These are phyloP conservation scores for Chironomus tepperi DNA, from an alignment of 1,140 invertebrate genomes.

Conservation along the genomic window DNA sequence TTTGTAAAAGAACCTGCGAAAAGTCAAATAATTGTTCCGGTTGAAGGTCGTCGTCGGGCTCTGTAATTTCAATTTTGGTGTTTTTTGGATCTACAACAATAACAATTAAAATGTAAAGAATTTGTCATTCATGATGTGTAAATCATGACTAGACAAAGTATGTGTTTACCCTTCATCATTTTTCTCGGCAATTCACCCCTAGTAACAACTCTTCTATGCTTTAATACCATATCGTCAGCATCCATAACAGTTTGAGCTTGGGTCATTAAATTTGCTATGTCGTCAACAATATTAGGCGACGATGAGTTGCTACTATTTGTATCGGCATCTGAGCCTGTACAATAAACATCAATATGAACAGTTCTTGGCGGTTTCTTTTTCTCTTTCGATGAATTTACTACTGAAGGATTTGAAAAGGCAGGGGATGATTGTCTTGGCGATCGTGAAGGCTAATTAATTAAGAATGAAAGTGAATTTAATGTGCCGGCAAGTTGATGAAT, in stretches of 20 bases:
- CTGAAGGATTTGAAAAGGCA: slow-evolving; percentile 29
- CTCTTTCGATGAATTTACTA: slow-evolving; percentile 31
- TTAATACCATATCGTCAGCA: slow-evolving; percentile 49
- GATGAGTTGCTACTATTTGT: slow-evolving; percentile 27
- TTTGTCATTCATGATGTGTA: background rate
- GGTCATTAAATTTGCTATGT: slow-evolving; percentile 44
- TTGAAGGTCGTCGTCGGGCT: background rate
- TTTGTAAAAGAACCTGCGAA: slow-evolving; percentile 28
- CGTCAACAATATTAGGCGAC: slow-evolving; percentile 31
- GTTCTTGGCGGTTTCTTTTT: slow-evolving; percentile 54
- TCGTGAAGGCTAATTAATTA: slow-evolving; percentile 28
- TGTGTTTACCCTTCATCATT: slow-evolving; percentile 25
- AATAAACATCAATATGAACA: slow-evolving; percentile 70
- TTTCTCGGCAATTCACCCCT: slow-evolving; percentile 42
- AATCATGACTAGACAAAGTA: background rate
- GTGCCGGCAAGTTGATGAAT: background rate
- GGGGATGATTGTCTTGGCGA: slow-evolving; percentile 32
- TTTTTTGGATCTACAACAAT: background rate
- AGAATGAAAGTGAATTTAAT: background rate
- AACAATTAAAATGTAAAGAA: background rate
- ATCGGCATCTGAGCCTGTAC: slow-evolving; percentile 57
- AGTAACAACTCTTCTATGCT: slow-evolving; percentile 44
- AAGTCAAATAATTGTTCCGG: slow-evolving; percentile 14
- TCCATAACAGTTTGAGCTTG: slow-evolving; percentile 52
- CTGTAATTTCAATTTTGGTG: slow-evolving; percentile 28